Conservation (phyloP, 2,888 invertebrate species). For the Notodromas monacha region DNA sequence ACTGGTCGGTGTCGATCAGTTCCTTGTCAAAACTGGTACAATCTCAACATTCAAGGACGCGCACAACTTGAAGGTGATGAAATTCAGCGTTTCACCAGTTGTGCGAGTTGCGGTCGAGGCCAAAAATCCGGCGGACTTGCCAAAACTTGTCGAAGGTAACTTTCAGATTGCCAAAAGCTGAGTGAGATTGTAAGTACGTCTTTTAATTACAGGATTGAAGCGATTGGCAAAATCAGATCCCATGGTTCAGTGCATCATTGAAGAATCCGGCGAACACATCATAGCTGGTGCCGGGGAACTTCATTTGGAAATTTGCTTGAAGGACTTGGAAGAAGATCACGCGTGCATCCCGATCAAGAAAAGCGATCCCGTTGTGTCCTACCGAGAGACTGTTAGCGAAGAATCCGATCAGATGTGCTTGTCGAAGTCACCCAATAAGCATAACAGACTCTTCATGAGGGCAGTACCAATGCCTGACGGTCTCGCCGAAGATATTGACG, state of each 20-base stretch:
- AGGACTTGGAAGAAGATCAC: conserved; percentile 91
- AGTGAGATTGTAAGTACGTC: too few species aligned
- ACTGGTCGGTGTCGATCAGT: conserved; percentile 97
- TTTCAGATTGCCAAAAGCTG: too few species aligned
- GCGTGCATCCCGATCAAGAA: conserved; percentile 96
- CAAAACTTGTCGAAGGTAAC: conserved; percentile 69
- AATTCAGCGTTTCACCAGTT: conserved; percentile 97
- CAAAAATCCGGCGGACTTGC: conserved; percentile 92
- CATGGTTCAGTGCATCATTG: conserved; percentile 98
- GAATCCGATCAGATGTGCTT: conserved; percentile 81
- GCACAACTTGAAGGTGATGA: conserved; percentile 99
- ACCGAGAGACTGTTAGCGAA: conserved; percentile 77
- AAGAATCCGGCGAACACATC: conserved; percentile 97
- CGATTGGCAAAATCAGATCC: conserved; percentile 90
- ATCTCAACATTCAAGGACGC: conserved; percentile 96
- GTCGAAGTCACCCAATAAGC: conserved; percentile 98
- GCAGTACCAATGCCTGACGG: conserved; percentile 87
- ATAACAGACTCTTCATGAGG: conserved; percentile 89
- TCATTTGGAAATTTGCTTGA: conserved; percentile 96
- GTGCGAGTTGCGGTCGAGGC: conserved; percentile 98
- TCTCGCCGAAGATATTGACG: conserved; percentile 84
- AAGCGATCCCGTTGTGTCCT: conserved; percentile 94
- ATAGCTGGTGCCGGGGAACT: conserved; percentile 98
- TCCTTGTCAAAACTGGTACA: conserved; percentile 94
- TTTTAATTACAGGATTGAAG: conserved; percentile 5